A percentile compares a stretch with the other conserved stretches of the same genome.
Evolutionary conservation across 2,888 invertebrate genomes (phyloP).

Genomic region (Slavum lentiscoides): DNA sequence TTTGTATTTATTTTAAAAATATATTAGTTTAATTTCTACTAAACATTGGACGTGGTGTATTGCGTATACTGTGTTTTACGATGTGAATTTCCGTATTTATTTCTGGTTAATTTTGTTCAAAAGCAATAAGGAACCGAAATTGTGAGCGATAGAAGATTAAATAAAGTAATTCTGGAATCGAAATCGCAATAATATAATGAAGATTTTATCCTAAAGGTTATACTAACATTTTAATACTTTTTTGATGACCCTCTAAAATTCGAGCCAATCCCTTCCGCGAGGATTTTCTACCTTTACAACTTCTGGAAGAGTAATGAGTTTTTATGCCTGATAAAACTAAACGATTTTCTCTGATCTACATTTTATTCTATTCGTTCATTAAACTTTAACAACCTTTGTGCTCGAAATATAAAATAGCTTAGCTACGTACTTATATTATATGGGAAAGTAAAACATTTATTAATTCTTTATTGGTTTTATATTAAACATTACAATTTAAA

Average conservation of each 20-base stretch:
- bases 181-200: neutral
- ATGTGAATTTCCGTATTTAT: neutral
- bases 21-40: neutral
- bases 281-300: constrained; percentile 24
- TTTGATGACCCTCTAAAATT: constrained; percentile 10
- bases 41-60: too few relatives aligned
- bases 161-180: constrained; percentile 1
- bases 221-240: neutral
- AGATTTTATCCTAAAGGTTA: neutral
- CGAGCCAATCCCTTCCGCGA: neutral
- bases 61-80: neutral
- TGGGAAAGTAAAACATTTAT: too few relatives aligned
- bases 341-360: neutral
- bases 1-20: neutral
- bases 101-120: neutral
- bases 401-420: neutral
- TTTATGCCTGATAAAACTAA: constrained; percentile 18
- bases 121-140: neutral
- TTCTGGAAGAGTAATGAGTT: constrained; percentile 31
- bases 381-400: neutral
- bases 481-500: too few relatives aligned
- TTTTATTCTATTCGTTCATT: constrained; percentile 26
- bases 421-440: neutral
- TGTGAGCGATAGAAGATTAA: neutral
- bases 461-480: too few relatives aligned